phyloP scores from a whole-genome alignment of 1,140 invertebrate genomes.

The Mizuhopecten yessoensis region DNA sequence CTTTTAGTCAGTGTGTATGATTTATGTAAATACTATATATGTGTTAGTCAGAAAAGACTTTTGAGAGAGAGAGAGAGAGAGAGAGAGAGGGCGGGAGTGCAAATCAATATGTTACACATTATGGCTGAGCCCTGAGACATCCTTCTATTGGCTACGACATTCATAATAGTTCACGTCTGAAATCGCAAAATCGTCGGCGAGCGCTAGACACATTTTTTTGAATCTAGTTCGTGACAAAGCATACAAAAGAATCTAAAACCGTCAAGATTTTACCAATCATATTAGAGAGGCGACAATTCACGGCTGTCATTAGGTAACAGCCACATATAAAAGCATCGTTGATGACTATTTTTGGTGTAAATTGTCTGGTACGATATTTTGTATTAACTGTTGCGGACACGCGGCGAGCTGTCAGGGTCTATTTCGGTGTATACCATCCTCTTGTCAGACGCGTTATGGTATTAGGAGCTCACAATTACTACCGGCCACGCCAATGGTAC shows the following conservation, averaged over 20 bases:
- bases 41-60: no score
- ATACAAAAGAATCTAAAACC: not conserved
- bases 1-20: no score
- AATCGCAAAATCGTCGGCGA: not conserved
- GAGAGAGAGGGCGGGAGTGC: no score
- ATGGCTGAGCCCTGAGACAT: no score
- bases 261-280: not conserved
- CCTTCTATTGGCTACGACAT: not conserved
- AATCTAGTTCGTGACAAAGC: not conserved
- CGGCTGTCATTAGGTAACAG: not conserved
- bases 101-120: no score
- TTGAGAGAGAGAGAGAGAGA: no score
- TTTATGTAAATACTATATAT: no score
- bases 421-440: not conserved
- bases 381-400: not conserved
- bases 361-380: not conserved
- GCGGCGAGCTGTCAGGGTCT: not conserved
- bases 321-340: not conserved
- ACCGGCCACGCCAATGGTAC: not conserved
- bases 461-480: not conserved
- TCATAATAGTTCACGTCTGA: not conserved
- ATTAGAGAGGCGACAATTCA: not conserved
- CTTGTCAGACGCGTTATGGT: not conserved
- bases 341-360: not conserved
- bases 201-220: not conserved